Percentiles rank a stretch among this genome's conserved stretches.
Conservation (phyloP, 2,888 invertebrate genomes). For the Hirtodrosophila trivittata region DNA sequence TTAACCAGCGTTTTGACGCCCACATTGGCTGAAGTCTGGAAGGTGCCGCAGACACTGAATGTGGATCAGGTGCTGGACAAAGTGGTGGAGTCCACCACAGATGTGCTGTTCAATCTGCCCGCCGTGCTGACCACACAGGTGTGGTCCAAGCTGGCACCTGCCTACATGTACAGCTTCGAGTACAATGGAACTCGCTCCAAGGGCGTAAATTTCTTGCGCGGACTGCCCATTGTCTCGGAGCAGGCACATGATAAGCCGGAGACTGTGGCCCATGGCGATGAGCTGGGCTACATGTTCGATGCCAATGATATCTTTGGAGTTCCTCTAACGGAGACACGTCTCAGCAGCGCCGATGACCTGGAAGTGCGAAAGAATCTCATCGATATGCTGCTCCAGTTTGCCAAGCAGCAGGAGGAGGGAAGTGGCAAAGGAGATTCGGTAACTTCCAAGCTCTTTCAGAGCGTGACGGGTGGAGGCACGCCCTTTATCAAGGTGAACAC, state of each 20-base stretch:
- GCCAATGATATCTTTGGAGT: conserved; percentile 86
- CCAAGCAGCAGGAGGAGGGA: conserved; percentile 81
- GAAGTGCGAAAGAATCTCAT: conserved; percentile 88
- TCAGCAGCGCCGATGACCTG: conserved; percentile 85
- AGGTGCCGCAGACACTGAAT: conserved; percentile 75
- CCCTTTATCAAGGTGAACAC: conserved; percentile 86
- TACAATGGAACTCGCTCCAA: conserved; percentile 86
- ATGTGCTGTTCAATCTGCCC: conserved; percentile 91
- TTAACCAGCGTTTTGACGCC: conserved; percentile 66
- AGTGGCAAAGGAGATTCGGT: not conserved
- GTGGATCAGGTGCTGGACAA: conserved; percentile 79
- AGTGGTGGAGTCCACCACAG: conserved; percentile 85
- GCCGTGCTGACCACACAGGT: conserved; percentile 88
- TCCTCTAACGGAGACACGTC: conserved; percentile 83
- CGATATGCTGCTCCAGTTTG: conserved; percentile 88
- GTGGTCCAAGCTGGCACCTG: conserved; percentile 88
- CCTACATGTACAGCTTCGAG: conserved; percentile 91
- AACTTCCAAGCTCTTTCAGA: conserved; percentile 77
- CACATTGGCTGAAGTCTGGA: conserved; percentile 77
- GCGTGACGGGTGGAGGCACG: conserved; percentile 83
- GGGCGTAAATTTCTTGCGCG: conserved; percentile 88
- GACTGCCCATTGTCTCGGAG: conserved; percentile 86
- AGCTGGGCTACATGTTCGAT: conserved; percentile 89
- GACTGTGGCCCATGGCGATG: conserved; percentile 88
- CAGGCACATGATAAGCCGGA: conserved; percentile 81